Conservation (phyloP, 2,888 invertebrate species). For the Oithona nana region DNA sequence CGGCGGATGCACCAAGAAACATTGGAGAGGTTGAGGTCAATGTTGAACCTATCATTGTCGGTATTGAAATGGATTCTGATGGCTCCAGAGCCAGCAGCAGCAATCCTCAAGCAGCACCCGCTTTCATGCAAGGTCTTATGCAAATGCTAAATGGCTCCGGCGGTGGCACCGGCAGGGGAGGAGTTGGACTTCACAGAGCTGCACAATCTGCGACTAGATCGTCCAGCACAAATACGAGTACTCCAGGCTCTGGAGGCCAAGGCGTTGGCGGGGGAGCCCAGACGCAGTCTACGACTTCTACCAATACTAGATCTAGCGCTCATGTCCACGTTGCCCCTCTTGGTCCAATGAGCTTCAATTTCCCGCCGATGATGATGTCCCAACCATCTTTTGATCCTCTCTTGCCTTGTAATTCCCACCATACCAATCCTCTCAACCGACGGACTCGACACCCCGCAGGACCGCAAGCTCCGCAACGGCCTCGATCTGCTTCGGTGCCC, state of each 20-base stretch:
- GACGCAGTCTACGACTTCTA: slow-evolving; percentile 48
- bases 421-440: slow-evolving; percentile 22
- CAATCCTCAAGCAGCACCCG: background rate
- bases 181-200: slow-evolving; percentile 4
- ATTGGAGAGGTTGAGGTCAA: slow-evolving; percentile 2
- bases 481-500: slow-evolving; percentile 5
- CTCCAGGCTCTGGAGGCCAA: background rate
- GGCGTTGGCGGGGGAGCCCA: slow-evolving; percentile 37
- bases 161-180: slow-evolving; percentile 23
- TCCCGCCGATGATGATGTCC: slow-evolving; percentile 20
- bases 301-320: slow-evolving; percentile 48
- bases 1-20: slow-evolving; percentile 15
- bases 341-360: slow-evolving; percentile 19
- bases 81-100: background rate
- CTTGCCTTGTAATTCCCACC: slow-evolving; percentile 49
- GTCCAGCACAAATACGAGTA: background rate
- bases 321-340: slow-evolving; percentile 39
- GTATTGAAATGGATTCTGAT: background rate
- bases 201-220: background rate
- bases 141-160: slow-evolving; percentile 33
- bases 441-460: slow-evolving; percentile 12
- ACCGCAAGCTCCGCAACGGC: slow-evolving; percentile 1
- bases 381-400: slow-evolving; percentile 39
- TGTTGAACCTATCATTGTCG: slow-evolving; percentile 13
- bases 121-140: slow-evolving; percentile 24